Conservation (phyloP, 1,140 invertebrate genomes). For the Sycophila sp. region DNA sequence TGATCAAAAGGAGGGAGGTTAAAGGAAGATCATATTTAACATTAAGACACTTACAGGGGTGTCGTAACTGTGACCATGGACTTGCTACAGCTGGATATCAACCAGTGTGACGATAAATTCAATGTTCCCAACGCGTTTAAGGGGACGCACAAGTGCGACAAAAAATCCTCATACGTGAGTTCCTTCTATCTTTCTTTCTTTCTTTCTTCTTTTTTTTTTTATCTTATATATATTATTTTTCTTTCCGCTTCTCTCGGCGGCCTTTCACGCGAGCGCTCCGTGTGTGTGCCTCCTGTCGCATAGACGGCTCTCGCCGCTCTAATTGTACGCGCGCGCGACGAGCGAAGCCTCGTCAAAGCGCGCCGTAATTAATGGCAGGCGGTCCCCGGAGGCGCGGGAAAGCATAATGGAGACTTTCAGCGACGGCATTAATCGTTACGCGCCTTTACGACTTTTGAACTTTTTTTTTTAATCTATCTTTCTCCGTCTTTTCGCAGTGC, state of each 20-base stretch:
- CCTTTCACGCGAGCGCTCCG: slow-evolving; percentile 9
- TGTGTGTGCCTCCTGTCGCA: slow-evolving; percentile 37
- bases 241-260: slow-evolving; percentile 15
- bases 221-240: too few relatives aligned
- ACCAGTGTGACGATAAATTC: slow-evolving; percentile 93
- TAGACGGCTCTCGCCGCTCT: slow-evolving; percentile 24
- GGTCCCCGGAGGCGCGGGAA: background rate
- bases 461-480: slow-evolving; percentile 27
- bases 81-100: slow-evolving; percentile 89
- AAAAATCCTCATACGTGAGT: slow-evolving; percentile 91
- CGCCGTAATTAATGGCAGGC: slow-evolving; percentile 31
- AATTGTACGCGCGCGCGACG: slow-evolving; percentile 28
- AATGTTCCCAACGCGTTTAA: slow-evolving; percentile 94
- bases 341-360: slow-evolving; percentile 9
- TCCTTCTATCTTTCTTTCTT: slow-evolving; percentile 12
- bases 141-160: slow-evolving; percentile 94
- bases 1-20: slow-evolving; percentile 48
- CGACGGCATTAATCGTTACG: slow-evolving; percentile 28
- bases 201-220: slow-evolving; percentile 24
- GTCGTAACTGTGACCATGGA: slow-evolving; percentile 94
- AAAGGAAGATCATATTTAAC: slow-evolving; percentile 62
- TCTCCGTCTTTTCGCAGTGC: slow-evolving; percentile 73
- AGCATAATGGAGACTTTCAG: slow-evolving; percentile 34
- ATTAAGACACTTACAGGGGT: slow-evolving; percentile 78
- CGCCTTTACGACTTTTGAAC: slow-evolving; percentile 34